Base-by-base conservation (phyloP, 1,140 invertebrate genomes). In the Agrilus planipennis region DNA sequence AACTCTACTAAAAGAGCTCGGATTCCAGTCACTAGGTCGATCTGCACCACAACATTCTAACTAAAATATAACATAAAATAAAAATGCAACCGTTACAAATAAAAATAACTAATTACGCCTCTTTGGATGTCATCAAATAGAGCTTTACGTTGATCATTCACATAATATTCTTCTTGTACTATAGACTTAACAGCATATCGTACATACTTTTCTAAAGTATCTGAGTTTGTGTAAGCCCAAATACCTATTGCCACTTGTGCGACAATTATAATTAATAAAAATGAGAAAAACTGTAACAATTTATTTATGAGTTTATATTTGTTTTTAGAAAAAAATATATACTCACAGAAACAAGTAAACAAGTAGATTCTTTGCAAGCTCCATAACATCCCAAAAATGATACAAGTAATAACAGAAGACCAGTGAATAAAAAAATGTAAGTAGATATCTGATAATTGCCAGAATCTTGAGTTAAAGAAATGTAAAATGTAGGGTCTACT, bases 381-480 rank as follows among this genome's bases (percentile, higher is more conserved):
- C 91, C 90, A 61, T 84, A 90, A 59, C 89, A 94, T 37, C 91
- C 92, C 20, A 93, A 73, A 63, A 94, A 84, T 1, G 88, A 83
- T 16, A 92, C 78, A 28, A 88, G 57, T 46, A 91, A 76, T 55
- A 94, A 81, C 22, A 94, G 57, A 25, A 75, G 61, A 3, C 90
- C 90, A 38, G 82, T 71, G 4, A 73, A 76, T 43, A 95, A 70
- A 42, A 91, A 66, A 34, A 89, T 73, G 62, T 83, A 80, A 38
- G 83, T 62, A 44, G 83, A 75, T 52, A 74, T 74, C 49, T 77
- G 72, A 51, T 79, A 83, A 53, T 81, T 77, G 17, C 75, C 67
- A 47, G 77, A 65, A 46, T 81, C 72, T 48, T 79, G 73, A 9
- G 81, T 69, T 47, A 82, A 64, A 1, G 77, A 75, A 15, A 85